A percentile compares a stretch with the other conserved stretches of the same genome.
phyloP scores from a whole-genome alignment of 1,140 invertebrate species.

The Mycetomoellerius zeteki region DNA sequence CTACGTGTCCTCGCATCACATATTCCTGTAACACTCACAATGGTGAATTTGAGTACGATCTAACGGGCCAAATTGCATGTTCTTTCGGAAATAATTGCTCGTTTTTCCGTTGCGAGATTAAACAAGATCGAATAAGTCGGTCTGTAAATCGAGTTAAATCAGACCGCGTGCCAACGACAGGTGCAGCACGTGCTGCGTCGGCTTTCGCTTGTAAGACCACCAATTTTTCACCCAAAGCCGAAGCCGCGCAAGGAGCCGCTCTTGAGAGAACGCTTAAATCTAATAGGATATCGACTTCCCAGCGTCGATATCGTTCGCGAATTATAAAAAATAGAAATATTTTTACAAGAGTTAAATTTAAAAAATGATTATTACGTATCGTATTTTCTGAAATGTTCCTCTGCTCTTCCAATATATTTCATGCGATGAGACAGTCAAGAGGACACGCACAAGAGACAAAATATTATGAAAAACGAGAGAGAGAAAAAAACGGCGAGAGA shows the following conservation, averaged over 20 bases:
- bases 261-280: conserved; percentile 6
- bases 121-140: not conserved
- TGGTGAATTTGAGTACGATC: not conserved
- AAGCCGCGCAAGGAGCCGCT: not conserved
- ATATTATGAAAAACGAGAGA: conserved; percentile 6
- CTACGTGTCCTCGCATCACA: conserved; percentile 20
- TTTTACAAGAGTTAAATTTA: not conserved
- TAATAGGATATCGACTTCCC: not conserved
- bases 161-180: conserved; percentile 25
- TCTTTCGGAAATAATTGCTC: not conserved
- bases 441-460: conserved; percentile 50
- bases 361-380: not conserved
- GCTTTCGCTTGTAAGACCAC: conserved; percentile 20
- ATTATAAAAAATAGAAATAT: not conserved
- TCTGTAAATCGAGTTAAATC: not conserved
- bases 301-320: not conserved
- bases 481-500: not conserved
- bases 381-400: not conserved
- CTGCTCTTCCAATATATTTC: not conserved
- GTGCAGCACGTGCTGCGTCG: conserved; percentile 23
- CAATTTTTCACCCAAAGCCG: conserved; percentile 12
- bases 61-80: not conserved
- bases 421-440: conserved; percentile 15
- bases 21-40: not conserved
- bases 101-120: not conserved